Conservation (phyloP, 2,888 invertebrate genomes). For the Candidula unifasciata region DNA sequence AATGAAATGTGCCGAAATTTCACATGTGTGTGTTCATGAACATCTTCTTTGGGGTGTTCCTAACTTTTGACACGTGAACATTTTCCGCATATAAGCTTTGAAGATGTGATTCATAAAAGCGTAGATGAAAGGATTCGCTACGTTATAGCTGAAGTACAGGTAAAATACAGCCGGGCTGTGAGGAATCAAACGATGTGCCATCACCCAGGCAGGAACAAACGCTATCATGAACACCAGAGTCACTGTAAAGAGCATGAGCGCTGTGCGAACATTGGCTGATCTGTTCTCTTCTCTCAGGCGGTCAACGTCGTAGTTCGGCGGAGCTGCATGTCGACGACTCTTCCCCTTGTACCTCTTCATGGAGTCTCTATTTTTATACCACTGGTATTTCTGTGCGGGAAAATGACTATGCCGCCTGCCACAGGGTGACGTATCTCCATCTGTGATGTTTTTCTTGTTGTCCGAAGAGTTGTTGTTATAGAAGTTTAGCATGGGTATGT, state of each 20-base stretch:
- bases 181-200: slow-evolving; percentile 69
- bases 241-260: slow-evolving; percentile 77
- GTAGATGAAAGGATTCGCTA: slow-evolving; percentile 77
- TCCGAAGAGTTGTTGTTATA: slow-evolving; percentile 17
- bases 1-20: too few relatives aligned
- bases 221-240: slow-evolving; percentile 76
- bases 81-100: slow-evolving; percentile 65
- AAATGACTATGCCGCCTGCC: slow-evolving; percentile 26
- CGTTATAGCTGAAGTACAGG: slow-evolving; percentile 77
- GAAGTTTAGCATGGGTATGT: slow-evolving; percentile 39
- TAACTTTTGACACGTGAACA: slow-evolving; percentile 53
- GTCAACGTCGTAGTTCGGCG: slow-evolving; percentile 52
- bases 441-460: slow-evolving; percentile 28
- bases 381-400: slow-evolving; percentile 38
- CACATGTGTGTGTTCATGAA: too few relatives aligned
- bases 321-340: not conserved
- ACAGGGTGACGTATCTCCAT: not conserved
- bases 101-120: slow-evolving; percentile 77
- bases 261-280: slow-evolving; percentile 75
- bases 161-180: slow-evolving; percentile 73
- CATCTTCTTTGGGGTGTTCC: not conserved
- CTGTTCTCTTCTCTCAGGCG: slow-evolving; percentile 63
- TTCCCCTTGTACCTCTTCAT: slow-evolving; percentile 48
- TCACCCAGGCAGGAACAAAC: slow-evolving; percentile 76
- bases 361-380: slow-evolving; percentile 49